Evolutionary conservation across 2,888 invertebrate genomes (phyloP), one percentile per base, ranked within the genome.

Genomic region (Trilocha varians): DNA sequence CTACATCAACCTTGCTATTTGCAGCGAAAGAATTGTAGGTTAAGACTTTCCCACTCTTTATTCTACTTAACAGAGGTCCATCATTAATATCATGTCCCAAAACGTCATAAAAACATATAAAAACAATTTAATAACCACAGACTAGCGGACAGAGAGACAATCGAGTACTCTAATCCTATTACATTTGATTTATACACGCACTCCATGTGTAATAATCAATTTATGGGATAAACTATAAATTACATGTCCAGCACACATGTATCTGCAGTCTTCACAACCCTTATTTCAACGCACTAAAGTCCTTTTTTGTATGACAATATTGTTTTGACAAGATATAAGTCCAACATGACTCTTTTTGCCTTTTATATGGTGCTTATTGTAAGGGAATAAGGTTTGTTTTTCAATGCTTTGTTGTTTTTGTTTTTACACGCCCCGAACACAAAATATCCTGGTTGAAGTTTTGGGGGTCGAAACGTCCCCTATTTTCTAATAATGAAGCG

Each of bases 221-320:
- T 76, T 72, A 72, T 55, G 65, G 65, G 74, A 71, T 75, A 78
- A 76, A 78, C 82, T 76, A 80, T 83, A 78, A 78, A 82, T 82
- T 77, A 78, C 73, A 53, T 52, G 42, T 43, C 32, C 41, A 11
- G 48, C 62, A 42, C 47, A 41, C 18, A 39, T 49, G 41, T 32
- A n/a, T 18, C 16, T 33, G 40, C 42, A 16, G 15, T 39, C 38
- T 3, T 9, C 3, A n/a, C 36, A 41, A 40, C 35, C 46, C 46
- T 40, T 59, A 57, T 39, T 4, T 1, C 15, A 1, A 44, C 0
- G 0, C 0, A 0, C 34, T 49, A 59, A 41, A 45, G 49, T 16
- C 39, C 13, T 49, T 47, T 49, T 41, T 57, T 1, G 16, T 4
- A 11, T 35, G 8, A n/a, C n/a, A n/a, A n/a, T n/a, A n/a, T n/a